phyloP scores from a whole-genome alignment of 2,797 vertebrate genomes.

The Lagodon rhomboides region DNA sequence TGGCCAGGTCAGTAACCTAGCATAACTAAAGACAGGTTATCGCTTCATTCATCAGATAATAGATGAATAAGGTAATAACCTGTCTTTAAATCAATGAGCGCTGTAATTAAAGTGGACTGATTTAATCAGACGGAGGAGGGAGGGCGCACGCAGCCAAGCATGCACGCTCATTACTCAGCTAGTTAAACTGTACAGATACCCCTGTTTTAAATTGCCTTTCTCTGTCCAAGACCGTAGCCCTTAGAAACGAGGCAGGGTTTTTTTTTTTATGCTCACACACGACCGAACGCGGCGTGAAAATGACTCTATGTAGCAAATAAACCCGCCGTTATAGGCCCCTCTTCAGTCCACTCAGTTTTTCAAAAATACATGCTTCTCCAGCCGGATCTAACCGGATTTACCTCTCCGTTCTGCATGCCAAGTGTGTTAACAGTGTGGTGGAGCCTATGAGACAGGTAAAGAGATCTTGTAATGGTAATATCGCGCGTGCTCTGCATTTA shows the following conservation, averaged over 20 bases:
- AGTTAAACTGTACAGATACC: conserved; percentile 42
- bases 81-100: conserved; percentile 77
- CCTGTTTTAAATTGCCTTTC: conserved; percentile 15
- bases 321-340: conserved; percentile 4
- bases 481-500: conserved; percentile 61
- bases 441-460: conserved; percentile 68
- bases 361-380: conserved; percentile 30
- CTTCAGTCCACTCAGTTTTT: conserved; percentile 32
- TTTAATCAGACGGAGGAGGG: conserved; percentile 68
- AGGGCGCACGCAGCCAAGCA: conserved; percentile 37
- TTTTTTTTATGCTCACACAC: not conserved
- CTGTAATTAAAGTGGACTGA: conserved; percentile 73
- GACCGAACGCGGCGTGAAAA: conserved; percentile 2
- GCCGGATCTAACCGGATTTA: conserved; percentile 54
- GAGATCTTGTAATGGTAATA: conserved; percentile 70
- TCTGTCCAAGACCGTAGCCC: not conserved
- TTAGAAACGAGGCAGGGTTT: not conserved
- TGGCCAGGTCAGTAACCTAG: conserved; percentile 50
- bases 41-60: conserved; percentile 56
- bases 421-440: conserved; percentile 46
- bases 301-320: conserved; percentile 17
- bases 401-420: conserved; percentile 52
- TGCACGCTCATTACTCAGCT: conserved; percentile 50
- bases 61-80: conserved; percentile 76
- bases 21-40: conserved; percentile 52